A percentile compares a stretch with the other conserved stretches of the same genome.
These are phyloP conservation scores for Pempheris klunzingeri DNA, from an alignment of 2,797 vertebrate genomes.

Conservation along the genomic window DNA sequence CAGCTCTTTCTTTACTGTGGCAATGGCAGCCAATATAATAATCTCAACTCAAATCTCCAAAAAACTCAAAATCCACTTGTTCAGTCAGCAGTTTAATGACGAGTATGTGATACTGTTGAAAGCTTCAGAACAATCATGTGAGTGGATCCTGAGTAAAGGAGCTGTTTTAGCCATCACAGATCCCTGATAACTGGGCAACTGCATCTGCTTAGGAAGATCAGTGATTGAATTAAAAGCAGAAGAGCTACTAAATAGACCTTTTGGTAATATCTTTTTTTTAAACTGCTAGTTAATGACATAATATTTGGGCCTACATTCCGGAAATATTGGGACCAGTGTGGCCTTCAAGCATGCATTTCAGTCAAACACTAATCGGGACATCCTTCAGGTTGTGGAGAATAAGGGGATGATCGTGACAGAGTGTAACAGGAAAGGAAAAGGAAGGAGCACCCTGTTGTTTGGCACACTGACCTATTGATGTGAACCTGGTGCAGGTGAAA, in stretches of 20 bases:
- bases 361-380: too few relatives aligned
- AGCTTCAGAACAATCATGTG: not conserved
- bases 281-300: not conserved
- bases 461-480: conserved; percentile 74
- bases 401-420: not conserved
- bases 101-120: not conserved
- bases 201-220: not conserved
- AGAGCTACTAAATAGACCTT: not conserved
- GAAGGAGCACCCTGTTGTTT: conserved; percentile 27
- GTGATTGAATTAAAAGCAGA: not conserved
- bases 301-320: not conserved
- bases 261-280: not conserved
- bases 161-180: not conserved
- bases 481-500: conserved; percentile 66
- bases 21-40: not conserved
- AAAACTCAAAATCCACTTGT: too few relatives aligned
- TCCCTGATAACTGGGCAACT: not conserved
- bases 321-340: not conserved
- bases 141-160: not conserved
- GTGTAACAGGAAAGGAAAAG: not conserved
- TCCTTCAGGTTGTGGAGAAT: too few relatives aligned
- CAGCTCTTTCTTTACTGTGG: not conserved
- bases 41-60: not conserved
- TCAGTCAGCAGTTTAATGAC: not conserved
- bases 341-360: too few relatives aligned